A percentile compares a stretch with the other conserved stretches of the same genome.
phyloP scores from a whole-genome alignment of 2,888 invertebrate genomes.

The Blastobasis lacticolella region DNA sequence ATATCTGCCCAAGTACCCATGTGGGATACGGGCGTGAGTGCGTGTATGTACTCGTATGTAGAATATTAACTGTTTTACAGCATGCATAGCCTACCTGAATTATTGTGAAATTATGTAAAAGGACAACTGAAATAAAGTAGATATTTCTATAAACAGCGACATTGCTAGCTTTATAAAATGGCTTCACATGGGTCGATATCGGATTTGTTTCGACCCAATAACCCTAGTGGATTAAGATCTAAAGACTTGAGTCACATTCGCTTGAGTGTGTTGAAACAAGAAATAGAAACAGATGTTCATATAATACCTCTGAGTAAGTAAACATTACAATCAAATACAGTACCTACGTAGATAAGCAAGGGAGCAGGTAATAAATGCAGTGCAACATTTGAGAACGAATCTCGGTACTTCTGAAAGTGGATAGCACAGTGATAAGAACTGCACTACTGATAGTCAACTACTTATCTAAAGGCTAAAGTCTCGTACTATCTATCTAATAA shows the following conservation, averaged over 20 bases:
- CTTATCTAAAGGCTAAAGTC: too few relatives aligned
- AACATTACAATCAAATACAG: too few relatives aligned
- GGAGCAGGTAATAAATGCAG: neutral
- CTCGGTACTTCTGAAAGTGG: too few relatives aligned
- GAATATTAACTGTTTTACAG: too few relatives aligned
- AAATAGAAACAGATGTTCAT: slow-evolving; percentile 73
- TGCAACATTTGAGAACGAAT: too few relatives aligned
- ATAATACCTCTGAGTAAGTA: slow-evolving; percentile 60
- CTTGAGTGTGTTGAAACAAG: slow-evolving; percentile 70
- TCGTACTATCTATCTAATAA: too few relatives aligned
- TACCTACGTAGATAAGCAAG: neutral
- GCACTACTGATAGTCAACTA: too few relatives aligned
- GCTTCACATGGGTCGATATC: slow-evolving; percentile 31
- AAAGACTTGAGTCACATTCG: slow-evolving; percentile 59
- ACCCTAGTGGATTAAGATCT: slow-evolving; percentile 43
- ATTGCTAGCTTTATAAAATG: too few relatives aligned
- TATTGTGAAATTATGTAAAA: neutral
- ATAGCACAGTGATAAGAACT: too few relatives aligned
- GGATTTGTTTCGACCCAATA: slow-evolving; percentile 57
- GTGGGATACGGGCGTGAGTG: too few relatives aligned
- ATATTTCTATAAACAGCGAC: neutral
- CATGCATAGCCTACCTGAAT: neutral
- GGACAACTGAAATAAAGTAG: neutral
- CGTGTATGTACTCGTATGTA: too few relatives aligned
- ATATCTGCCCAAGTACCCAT: too few relatives aligned